phyloP scores from a whole-genome alignment of 2,888 invertebrate genomes.

The Nomada fabriciana region DNA sequence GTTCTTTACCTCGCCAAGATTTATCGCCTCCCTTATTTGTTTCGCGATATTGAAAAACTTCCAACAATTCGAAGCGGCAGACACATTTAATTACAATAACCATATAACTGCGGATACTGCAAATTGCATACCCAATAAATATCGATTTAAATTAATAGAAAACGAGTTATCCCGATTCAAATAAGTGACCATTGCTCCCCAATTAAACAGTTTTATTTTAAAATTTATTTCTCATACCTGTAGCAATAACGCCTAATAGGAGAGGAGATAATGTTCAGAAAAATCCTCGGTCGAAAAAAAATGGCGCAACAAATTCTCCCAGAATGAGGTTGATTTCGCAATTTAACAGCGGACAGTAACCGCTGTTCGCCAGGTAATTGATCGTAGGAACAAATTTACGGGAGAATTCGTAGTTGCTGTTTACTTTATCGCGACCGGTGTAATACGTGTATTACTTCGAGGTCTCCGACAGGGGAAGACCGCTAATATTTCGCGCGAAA shows the following conservation, averaged over 20 bases:
- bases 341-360: background rate
- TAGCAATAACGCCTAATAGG: too few species aligned
- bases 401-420: constrained; percentile 7
- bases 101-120: background rate
- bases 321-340: constrained; percentile 5
- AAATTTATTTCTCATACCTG: too few species aligned
- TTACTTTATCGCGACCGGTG: constrained; percentile 8
- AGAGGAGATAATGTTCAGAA: too few species aligned
- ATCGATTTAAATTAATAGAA: too few species aligned
- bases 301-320: background rate
- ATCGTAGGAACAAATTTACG: constrained; percentile 22
- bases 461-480: background rate
- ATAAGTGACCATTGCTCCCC: too few species aligned
- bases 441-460: constrained; percentile 5
- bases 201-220: too few species aligned
- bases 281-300: background rate
- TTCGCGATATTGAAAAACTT: constrained; percentile 24
- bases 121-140: background rate
- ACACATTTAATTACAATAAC: background rate
- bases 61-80: background rate
- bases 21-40: constrained; percentile 33
- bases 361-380: constrained; percentile 33
- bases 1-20: constrained; percentile 3
- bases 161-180: too few species aligned
- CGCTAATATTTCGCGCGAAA: constrained; percentile 30